Percentiles rank a stretch among this genome's conserved stretches.
Evolutionary conservation across 23 tunicate species (phyloP).

Genomic region (Aplidium turbinatum): DNA sequence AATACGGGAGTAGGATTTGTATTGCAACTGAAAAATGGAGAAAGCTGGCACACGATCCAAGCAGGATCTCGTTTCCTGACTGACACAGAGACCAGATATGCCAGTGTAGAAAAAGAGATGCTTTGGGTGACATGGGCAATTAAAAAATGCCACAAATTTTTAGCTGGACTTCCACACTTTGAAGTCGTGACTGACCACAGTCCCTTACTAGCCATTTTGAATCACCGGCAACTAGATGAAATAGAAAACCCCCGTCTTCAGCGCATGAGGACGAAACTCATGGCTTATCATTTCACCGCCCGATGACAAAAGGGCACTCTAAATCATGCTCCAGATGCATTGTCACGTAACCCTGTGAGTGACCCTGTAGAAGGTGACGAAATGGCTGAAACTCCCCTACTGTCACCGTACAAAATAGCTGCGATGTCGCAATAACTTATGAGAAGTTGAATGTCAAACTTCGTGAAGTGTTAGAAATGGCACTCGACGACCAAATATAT

Average conservation of each 20-base stretch:
- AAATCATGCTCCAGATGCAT: conserved; percentile 3
- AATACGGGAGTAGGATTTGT: conserved; percentile 6
- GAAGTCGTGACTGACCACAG: conserved; percentile 1
- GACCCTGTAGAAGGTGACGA: no score
- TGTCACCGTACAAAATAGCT: neutral
- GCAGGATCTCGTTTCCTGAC: conserved; percentile 6
- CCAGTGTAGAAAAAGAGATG: conserved; percentile 4
- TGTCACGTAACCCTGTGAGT: conserved; percentile 5
- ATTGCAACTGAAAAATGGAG: conserved; percentile 14
- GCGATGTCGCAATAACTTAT: neutral
- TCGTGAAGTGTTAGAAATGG: conserved; percentile 2
- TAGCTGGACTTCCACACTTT: neutral
- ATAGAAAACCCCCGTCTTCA: conserved; percentile 13
- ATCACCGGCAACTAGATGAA: conserved; percentile 7
- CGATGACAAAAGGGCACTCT: conserved; percentile 6
- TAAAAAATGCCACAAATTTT: conserved; percentile 15
- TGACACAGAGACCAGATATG: conserved; percentile 7
- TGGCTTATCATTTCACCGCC: neutral
- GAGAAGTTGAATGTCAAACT: no score
- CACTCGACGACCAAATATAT: neutral
- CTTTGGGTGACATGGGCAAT: conserved; percentile 15
- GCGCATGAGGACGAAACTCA: conserved; percentile 5
- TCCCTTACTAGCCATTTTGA: conserved; percentile 7
- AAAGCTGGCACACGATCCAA: conserved; percentile 12
- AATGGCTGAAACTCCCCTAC: no score